Evolutionary conservation across 2,797 vertebrate genomes (phyloP), one percentile per base, ranked within the genome.

Genomic region (Percopsis omiscomaycus): DNA sequence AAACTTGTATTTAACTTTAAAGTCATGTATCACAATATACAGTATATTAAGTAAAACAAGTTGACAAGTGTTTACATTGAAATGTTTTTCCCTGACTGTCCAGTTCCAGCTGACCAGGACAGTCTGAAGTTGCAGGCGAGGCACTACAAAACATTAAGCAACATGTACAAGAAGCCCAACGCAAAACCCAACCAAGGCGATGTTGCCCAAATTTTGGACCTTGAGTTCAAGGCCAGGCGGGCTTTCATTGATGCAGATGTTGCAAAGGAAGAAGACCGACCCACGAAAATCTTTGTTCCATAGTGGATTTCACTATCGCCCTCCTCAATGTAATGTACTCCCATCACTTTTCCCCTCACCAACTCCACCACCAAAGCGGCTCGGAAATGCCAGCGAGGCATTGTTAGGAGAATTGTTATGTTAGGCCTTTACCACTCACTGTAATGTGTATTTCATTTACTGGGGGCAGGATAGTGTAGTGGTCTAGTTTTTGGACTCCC

Each of bases 181-280:
- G 8, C 69, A 60, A 69, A 74, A 66, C 46, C 69, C 55, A 78
- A 75, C 28, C 61, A 61, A 69, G 53, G 11, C 5, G 30, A 71
- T 27, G 27, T 73, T 53, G 67, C 67, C 50, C 69, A 78, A 61
- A 16, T 78, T 62, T 65, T 80, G 59, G 62, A 80, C 64, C 49
- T 71, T 32, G 72, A 78, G 59, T 80, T 77, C 55, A 28, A 79
- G 32, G 71, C 68, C 48, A 75, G 72, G 14, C 30, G 53, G 53
- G 72, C 56, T 28, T 77, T 73, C 53, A 69, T 77, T 69, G 66
- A 72, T 59, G 37, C 55, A 50, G 66, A 53, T 70, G 53, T 28
- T 15, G 61, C 30, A 55, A 75, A 10, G 65, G 69, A 76, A 63
- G 67, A 78, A 68, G 73, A 78, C 56, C 13, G 66, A 51, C 9